phyloP scores from a whole-genome alignment of 2,888 invertebrate species.

The Margaritifera margaritifera region DNA sequence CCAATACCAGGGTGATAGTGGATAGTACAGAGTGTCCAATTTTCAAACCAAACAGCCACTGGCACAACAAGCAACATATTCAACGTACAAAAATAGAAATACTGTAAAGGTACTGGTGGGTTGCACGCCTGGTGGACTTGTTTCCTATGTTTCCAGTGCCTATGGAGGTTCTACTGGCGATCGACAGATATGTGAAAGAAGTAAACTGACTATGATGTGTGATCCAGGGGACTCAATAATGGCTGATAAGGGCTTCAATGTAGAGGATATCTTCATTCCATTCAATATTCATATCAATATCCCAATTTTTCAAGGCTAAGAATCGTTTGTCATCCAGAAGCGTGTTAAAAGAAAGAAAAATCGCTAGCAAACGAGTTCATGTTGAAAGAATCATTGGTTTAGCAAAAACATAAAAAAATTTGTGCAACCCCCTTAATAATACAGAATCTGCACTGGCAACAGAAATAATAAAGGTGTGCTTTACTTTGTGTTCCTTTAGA shows the following conservation, averaged over 20 bases:
- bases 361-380: conserved; percentile 42
- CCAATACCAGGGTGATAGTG: conserved; percentile 40
- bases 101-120: conserved; percentile 44
- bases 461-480: conserved; percentile 29
- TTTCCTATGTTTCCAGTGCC: conserved; percentile 35
- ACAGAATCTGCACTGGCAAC: conserved; percentile 26
- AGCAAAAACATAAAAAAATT: conserved; percentile 34
- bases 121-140: conserved; percentile 42
- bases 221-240: conserved; percentile 40
- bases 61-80: conserved; percentile 44
- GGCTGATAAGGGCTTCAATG: conserved; percentile 36
- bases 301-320: conserved; percentile 43
- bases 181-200: conserved; percentile 33
- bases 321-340: conserved; percentile 33
- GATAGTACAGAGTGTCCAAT: conserved; percentile 52
- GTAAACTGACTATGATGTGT: conserved; percentile 20
- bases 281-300: conserved; percentile 34
- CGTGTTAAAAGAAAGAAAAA: conserved; percentile 36
- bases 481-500: conserved; percentile 34
- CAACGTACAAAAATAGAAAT: conserved; percentile 51
- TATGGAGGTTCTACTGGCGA: conserved; percentile 53
- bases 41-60: conserved; percentile 36
- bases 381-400: conserved; percentile 44
- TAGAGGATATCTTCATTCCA: conserved; percentile 40
- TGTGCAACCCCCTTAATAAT: conserved; percentile 22